These are phyloP conservation scores for Pseudorhombus dupliciocellatus DNA, from an alignment of 2,113 vertebrate genomes.

Conservation along the genomic window DNA sequence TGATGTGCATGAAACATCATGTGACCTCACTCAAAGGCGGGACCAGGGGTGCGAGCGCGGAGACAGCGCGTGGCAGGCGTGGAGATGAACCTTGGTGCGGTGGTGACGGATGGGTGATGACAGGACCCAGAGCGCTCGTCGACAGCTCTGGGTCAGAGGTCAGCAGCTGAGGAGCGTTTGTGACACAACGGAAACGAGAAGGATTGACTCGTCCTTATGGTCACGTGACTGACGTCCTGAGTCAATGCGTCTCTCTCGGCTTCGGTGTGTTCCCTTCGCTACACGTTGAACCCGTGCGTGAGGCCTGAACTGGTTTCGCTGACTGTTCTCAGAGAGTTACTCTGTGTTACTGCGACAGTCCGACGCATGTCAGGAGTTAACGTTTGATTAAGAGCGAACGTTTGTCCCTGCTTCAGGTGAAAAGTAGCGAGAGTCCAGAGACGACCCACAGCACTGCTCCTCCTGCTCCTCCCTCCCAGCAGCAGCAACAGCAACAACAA, in stretches of 20 bases:
- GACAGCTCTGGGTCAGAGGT: conserved; percentile 43
- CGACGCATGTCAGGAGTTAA: too few species aligned
- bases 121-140: conserved; percentile 5
- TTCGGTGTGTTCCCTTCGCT: background rate
- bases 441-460: conserved; percentile 55
- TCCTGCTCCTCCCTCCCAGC: conserved; percentile 62
- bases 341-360: too few species aligned
- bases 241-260: too few species aligned
- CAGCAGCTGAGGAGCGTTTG: conserved; percentile 27
- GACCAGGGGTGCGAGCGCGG: background rate
- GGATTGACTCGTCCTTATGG: conserved; percentile 22
- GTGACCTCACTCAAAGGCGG: background rate
- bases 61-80: conserved; percentile 38
- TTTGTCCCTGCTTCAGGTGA: conserved; percentile 72
- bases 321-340: too few species aligned
- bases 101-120: conserved; percentile 47
- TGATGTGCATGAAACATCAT: background rate
- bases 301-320: too few species aligned
- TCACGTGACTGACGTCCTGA: background rate
- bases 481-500: conserved; percentile 27
- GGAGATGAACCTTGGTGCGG: conserved; percentile 2
- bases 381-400: background rate
- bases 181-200: conserved; percentile 34
- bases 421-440: conserved; percentile 82
- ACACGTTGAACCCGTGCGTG: too few species aligned